A percentile compares a stretch with the other conserved stretches of the same genome.
These are phyloP conservation scores for Branchellion lobata DNA, from an alignment of 2,888 invertebrate genomes.

Conservation along the genomic window DNA sequence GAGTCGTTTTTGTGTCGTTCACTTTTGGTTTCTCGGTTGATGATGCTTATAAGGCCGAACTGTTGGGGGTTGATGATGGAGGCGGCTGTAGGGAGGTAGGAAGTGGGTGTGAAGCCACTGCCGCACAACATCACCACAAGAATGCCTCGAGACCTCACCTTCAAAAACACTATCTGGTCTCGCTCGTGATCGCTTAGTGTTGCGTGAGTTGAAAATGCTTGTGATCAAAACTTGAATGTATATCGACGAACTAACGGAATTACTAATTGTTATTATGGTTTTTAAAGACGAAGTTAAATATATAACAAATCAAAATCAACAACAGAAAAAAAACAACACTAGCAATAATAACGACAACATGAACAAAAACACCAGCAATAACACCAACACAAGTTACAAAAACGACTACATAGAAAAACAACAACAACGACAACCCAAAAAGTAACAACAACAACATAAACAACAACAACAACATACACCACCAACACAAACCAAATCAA, in stretches of 20 bases:
- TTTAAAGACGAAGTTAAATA: background rate
- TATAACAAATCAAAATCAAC: background rate
- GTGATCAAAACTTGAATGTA: background rate
- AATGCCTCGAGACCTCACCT: conserved; percentile 68
- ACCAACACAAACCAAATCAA: too few relatives aligned
- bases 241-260: background rate
- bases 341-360: background rate
- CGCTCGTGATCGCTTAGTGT: conserved; percentile 77
- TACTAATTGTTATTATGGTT: background rate
- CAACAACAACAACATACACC: too few relatives aligned
- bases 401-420: too few relatives aligned
- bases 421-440: background rate
- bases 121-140: conserved; percentile 85
- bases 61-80: conserved; percentile 75
- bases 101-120: conserved; percentile 78
- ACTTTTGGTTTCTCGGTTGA: too few relatives aligned
- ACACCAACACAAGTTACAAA: background rate
- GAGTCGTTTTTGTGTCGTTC: too few relatives aligned
- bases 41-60: conserved; percentile 41
- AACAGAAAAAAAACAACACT: background rate
- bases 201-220: background rate
- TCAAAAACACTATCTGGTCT: conserved; percentile 79
- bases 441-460: background rate
- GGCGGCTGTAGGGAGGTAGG: conserved; percentile 78
- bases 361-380: background rate